Base-by-base conservation (phyloP, 1,140 invertebrate species). In the Stratiolaelaps scimitus region DNA sequence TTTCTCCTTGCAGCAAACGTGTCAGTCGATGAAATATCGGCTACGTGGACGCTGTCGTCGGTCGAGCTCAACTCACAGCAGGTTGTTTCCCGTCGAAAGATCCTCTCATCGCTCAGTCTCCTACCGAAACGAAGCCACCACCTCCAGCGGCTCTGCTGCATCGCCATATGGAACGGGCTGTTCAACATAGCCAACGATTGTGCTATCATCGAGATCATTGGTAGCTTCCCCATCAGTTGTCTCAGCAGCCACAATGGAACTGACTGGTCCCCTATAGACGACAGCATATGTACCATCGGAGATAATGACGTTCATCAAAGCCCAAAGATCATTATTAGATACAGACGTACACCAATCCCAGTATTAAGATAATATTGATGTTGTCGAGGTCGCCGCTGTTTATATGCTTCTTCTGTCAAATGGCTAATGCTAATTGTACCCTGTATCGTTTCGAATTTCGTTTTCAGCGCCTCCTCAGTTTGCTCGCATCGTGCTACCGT, bases 91-190 rank as follows among this genome's bases (percentile, higher is more conserved):
- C 26, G 23, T 26, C n/a, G 20, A 34, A 60, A 60, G 34, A 60
- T 60, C 1, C 26, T 60, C 23, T 29, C 26, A 2, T 60, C 53
- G 15, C 53, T 60, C 15, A 60, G 53, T 60, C 26, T 60, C 20
- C 53, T 60, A 15, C 53, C 53, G 10, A 60, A 60, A 60, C 53
- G 53, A 15, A 60, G 34, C 23, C 53, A 60, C 34, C 53, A 60
- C 26, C 53, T 60, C 2, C 53, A 60, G 20, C 26, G 34, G 26
- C 53, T 60, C 53, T 60, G 53, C 23, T 60, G 53, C 23, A 60
- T 60, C 23, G 53, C 53, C 34, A 15, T 60, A 1, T 34, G 26
- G 53, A 60, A 34, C 26, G 53, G 34, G 17, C 53, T 60, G 4
- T 60, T 29, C 10, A 60, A 60, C 20, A 23, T 60, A 15, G 53